Conservation (phyloP, 2,113 vertebrate genomes). For the Galbula dea region DNA sequence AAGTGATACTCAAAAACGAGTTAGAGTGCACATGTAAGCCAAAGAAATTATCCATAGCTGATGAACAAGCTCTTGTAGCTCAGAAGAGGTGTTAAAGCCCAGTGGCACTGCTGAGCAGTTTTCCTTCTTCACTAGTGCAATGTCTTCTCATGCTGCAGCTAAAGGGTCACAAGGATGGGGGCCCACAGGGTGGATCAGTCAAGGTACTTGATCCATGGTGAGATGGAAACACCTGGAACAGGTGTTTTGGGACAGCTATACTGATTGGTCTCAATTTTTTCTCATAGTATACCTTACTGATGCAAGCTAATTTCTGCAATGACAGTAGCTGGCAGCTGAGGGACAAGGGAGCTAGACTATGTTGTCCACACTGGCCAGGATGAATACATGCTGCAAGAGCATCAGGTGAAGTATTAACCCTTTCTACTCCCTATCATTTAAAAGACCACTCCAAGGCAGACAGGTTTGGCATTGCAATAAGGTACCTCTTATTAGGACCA, state of each 20-base stretch:
- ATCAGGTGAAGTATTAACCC: background rate
- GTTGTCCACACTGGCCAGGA: background rate
- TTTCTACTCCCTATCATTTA: too few species aligned
- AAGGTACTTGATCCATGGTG: background rate
- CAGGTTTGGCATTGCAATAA: background rate
- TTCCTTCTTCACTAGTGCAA: background rate
- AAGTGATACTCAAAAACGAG: background rate
- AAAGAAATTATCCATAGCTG: background rate
- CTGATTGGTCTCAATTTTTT: background rate
- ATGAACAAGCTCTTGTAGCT: background rate
- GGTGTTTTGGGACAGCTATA: background rate
- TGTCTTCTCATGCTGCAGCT: background rate
- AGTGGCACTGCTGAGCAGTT: background rate
- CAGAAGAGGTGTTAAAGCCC: background rate
- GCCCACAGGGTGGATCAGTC: background rate
- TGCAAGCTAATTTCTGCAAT: background rate
- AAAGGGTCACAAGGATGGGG: background rate
- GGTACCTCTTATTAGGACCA: background rate
- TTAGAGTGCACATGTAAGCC: background rate
- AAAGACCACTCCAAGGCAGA: background rate
- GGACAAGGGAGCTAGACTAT: background rate
- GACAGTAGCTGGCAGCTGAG: background rate
- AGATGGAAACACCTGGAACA: background rate
- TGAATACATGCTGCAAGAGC: background rate
- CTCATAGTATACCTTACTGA: background rate